Evolutionary conservation across 2,113 vertebrate genomes (phyloP).

Genomic region (Aviceda subcristata): DNA sequence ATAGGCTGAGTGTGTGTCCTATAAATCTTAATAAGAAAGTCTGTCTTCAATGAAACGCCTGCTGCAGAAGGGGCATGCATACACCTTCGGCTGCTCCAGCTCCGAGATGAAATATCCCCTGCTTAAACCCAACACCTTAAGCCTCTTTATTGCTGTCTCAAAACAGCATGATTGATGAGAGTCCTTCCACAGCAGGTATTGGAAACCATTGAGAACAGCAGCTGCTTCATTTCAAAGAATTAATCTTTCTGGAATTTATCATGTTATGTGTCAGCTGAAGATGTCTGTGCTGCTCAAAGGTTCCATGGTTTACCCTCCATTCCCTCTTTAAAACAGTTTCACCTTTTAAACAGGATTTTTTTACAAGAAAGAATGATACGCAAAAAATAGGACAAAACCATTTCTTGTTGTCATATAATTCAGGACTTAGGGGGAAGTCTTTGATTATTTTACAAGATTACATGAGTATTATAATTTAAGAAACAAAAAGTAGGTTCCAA

Average conservation of each 20-base stretch:
- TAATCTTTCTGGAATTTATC: background rate
- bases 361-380: background rate
- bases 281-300: background rate
- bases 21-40: background rate
- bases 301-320: rapidly evolving
- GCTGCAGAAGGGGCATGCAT: background rate
- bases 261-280: rapidly evolving
- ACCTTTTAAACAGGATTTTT: background rate
- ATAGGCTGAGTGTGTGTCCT: background rate
- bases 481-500: background rate
- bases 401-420: background rate
- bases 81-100: background rate
- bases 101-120: background rate
- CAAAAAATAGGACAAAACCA: background rate
- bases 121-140: background rate
- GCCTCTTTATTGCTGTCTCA: background rate
- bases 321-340: background rate
- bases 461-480: background rate
- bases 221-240: background rate
- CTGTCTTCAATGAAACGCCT: background rate
- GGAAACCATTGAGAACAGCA: background rate
- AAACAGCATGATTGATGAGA: background rate
- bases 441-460: background rate
- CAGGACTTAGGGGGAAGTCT: background rate
- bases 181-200: background rate